phyloP scores from a whole-genome alignment of 2,888 invertebrate genomes.

The Pammene aurita region DNA sequence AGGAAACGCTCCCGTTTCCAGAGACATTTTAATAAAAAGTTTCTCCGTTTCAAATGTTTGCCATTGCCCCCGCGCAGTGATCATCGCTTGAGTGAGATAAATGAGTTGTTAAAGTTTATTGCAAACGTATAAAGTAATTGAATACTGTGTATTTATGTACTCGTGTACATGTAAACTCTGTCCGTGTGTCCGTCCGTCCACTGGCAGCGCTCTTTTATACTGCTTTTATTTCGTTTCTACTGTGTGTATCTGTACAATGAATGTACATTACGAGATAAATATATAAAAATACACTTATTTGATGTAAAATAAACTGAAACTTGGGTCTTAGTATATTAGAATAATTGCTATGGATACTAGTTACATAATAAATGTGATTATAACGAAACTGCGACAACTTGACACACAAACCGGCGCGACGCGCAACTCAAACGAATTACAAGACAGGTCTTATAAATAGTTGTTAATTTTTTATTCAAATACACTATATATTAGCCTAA shows the following conservation, averaged over 20 bases:
- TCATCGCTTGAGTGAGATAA: constrained; percentile 23
- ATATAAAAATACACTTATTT: neutral
- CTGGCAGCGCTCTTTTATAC: constrained; percentile 45
- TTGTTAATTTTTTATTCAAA: constrained; percentile 52
- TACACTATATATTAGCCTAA: constrained; percentile 51
- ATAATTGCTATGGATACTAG: constrained; percentile 5
- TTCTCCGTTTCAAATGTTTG: neutral
- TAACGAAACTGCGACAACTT: constrained; percentile 10
- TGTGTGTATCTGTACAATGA: neutral
- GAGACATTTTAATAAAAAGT: neutral
- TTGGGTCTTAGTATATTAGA: constrained; percentile 18
- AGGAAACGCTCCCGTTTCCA: too few species aligned
- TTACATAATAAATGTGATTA: constrained; percentile 22
- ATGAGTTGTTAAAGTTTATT: constrained; percentile 32
- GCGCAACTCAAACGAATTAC: constrained; percentile 72
- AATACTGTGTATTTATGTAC: constrained; percentile 40
- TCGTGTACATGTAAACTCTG: constrained; percentile 13
- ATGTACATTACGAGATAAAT: neutral
- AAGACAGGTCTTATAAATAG: constrained; percentile 67
- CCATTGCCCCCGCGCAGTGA: neutral
- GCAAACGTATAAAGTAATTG: constrained; percentile 31
- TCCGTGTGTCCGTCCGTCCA: constrained; percentile 67
- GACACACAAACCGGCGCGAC: constrained; percentile 22
- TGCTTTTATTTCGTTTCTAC: constrained; percentile 1
- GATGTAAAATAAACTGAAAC: constrained; percentile 2